phyloP scores from a whole-genome alignment of 2,888 invertebrate genomes.

The Tiliacea citrago region DNA sequence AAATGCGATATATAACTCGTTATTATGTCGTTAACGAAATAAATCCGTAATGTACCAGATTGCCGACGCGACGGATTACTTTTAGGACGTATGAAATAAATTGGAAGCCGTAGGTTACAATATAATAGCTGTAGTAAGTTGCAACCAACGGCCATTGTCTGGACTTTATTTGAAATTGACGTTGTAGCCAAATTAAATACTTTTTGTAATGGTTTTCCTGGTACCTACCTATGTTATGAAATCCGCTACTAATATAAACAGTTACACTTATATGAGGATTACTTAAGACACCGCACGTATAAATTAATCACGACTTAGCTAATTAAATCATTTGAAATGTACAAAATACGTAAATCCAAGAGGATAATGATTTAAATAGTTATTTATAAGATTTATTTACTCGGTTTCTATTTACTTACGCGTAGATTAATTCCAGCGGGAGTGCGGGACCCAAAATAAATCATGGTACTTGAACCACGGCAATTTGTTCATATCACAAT shows the following conservation, averaged over 20 bases:
- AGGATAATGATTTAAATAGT: slow-evolving; percentile 12
- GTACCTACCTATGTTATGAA: not conserved
- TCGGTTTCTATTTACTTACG: slow-evolving; percentile 6
- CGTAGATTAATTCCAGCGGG: slow-evolving; percentile 9
- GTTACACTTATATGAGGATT: not conserved
- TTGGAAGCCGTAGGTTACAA: slow-evolving; percentile 56
- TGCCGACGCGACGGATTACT: slow-evolving; percentile 71
- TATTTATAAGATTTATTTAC: slow-evolving; percentile 7
- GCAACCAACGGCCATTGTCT: slow-evolving; percentile 11
- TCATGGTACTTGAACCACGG: slow-evolving; percentile 43
- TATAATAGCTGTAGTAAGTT: slow-evolving; percentile 16
- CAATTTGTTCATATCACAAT: slow-evolving; percentile 41
- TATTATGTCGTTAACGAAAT: slow-evolving; percentile 78
- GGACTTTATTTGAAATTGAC: slow-evolving; percentile 15
- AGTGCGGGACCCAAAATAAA: slow-evolving; percentile 28
- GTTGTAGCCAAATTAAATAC: slow-evolving; percentile 1
- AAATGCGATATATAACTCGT: slow-evolving; percentile 73
- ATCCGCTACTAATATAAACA: not conserved
- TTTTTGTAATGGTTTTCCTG: slow-evolving; percentile 3
- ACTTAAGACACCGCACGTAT: not conserved
- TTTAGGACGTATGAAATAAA: slow-evolving; percentile 64
- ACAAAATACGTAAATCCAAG: slow-evolving; percentile 18
- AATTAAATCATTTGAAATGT: slow-evolving; percentile 17
- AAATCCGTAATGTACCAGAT: slow-evolving; percentile 66
- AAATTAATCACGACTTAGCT: slow-evolving; percentile 21